Evolutionary conservation across 1,140 invertebrate species (phyloP).

Genomic region (Sogatella furcifera): DNA sequence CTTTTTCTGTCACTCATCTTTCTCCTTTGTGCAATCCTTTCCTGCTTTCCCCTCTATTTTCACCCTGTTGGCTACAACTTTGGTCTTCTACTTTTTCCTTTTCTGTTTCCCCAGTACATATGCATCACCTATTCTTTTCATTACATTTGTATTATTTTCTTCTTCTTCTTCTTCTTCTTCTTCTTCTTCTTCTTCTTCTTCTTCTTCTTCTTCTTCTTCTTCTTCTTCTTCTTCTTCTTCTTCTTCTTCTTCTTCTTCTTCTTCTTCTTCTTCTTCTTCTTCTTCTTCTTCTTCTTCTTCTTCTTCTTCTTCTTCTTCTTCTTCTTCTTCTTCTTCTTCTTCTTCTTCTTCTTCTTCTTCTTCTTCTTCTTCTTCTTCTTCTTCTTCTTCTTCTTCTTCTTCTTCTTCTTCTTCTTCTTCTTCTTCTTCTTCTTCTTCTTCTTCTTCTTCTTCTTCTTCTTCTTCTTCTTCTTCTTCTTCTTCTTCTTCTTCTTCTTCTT

Average conservation of each 20-base stretch:
- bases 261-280: not conserved
- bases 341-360: too few species aligned
- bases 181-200: not conserved
- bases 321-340: too few species aligned
- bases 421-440: too few species aligned
- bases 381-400: too few species aligned
- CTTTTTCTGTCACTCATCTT: not conserved
- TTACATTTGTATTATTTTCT: not conserved
- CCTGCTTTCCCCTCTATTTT: not conserved
- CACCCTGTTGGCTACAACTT: too few species aligned
- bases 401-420: too few species aligned
- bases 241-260: slow-evolving; percentile 4
- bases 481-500: too few species aligned
- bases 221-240: slow-evolving; percentile 1
- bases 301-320: not conserved
- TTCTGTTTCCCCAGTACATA: not conserved
- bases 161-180: not conserved
- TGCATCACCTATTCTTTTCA: not conserved
- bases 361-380: too few species aligned
- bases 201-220: not conserved
- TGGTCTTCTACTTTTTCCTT: not conserved
- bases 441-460: too few species aligned
- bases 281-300: not conserved
- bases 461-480: too few species aligned
- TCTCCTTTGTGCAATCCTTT: not conserved